phyloP scores from a whole-genome alignment of 2,113 vertebrate genomes.

The Rafetus swinhoei region DNA sequence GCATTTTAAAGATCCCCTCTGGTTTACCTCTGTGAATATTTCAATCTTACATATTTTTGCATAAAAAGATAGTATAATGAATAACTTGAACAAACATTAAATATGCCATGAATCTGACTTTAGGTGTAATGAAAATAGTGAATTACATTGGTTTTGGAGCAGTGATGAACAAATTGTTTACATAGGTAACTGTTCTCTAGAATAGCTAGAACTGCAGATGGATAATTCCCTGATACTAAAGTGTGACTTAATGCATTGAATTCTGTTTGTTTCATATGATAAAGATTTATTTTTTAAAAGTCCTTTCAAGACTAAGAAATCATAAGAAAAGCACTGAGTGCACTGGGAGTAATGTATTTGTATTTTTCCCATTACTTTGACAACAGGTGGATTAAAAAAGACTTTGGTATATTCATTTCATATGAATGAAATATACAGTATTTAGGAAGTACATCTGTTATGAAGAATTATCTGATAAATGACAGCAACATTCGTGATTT shows the following conservation, averaged over 20 bases:
- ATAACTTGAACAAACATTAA: background rate
- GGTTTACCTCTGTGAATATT: background rate
- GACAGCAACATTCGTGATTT: background rate
- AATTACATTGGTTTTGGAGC: background rate
- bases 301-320: background rate
- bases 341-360: fast-evolving
- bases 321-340: background rate
- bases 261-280: background rate
- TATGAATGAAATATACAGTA: background rate
- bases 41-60: background rate
- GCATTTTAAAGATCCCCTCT: background rate
- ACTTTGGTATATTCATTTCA: background rate
- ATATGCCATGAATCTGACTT: background rate
- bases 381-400: background rate
- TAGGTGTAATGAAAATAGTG: background rate
- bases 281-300: background rate
- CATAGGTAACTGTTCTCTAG: background rate
- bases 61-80: background rate
- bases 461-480: background rate
- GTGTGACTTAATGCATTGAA: background rate
- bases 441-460: background rate
- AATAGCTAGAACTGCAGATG: background rate
- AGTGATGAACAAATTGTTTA: background rate
- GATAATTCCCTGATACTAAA: conserved; percentile 7
- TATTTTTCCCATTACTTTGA: background rate